Conservation (phyloP, 1,140 invertebrate species). For the Chymomyza costata region DNA sequence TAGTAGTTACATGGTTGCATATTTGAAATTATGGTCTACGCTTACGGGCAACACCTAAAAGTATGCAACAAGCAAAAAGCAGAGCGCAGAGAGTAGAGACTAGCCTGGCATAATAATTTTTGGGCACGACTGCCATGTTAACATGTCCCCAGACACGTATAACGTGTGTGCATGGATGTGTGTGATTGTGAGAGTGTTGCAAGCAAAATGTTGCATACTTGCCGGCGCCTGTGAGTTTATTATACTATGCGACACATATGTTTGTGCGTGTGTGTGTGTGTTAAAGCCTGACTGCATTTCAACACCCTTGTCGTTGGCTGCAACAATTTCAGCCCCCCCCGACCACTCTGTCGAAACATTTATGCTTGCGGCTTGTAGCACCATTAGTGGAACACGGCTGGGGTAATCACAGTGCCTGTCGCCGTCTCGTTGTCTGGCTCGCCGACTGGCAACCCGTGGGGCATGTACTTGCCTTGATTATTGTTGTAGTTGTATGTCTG, state of each 20-base stretch:
- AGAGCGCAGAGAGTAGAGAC: constrained; percentile 30
- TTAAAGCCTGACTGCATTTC: constrained; percentile 46
- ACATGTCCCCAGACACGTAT: constrained; percentile 74
- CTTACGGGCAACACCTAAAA: constrained; percentile 43
- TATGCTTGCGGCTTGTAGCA: constrained; percentile 72
- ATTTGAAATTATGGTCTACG: constrained; percentile 16
- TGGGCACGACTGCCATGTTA: constrained; percentile 75
- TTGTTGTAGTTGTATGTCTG: too few relatives aligned
- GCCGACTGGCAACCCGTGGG: not conserved
- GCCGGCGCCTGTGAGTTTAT: constrained; percentile 54
- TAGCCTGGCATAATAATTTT: constrained; percentile 74
- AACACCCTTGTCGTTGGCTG: constrained; percentile 37
- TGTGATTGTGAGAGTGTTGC: too few relatives aligned
- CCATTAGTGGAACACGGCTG: constrained; percentile 72
- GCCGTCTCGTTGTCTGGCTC: not conserved
- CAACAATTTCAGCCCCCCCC: not conserved
- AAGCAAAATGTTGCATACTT: constrained; percentile 40
- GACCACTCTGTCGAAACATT: constrained; percentile 3
- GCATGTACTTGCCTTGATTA: too few relatives aligned
- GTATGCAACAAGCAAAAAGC: constrained; percentile 59
- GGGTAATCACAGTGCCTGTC: constrained; percentile 60
- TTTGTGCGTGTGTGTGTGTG: constrained; percentile 15
- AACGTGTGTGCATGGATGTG: too few relatives aligned
- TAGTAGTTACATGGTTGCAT: not conserved
- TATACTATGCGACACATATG: constrained; percentile 13